Evolutionary conservation across 2,113 vertebrate species (phyloP), one percentile per base, ranked within the genome.

Genomic region (Phrynosoma blainvillii): DNA sequence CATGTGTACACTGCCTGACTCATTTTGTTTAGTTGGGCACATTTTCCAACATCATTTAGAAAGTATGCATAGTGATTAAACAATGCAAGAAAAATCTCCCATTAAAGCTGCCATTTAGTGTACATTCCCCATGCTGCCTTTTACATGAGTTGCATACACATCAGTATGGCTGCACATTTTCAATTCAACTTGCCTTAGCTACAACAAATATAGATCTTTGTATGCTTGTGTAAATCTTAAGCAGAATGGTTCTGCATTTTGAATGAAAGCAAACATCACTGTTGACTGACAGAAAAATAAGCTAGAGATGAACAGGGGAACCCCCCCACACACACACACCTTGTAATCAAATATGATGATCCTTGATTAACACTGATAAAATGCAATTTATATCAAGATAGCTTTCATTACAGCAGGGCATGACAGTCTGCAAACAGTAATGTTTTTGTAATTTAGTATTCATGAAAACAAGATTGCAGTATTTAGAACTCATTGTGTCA

Each of bases 361-460:
- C 2, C 59, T 82, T 71, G 18, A 86, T 80, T 87, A 91, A 74
- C 11, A 79, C 9, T 2, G 89, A 0, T 23, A 92, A 88, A 32
- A 36, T 8, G 0, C 0, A 9, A 73, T 32, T 30, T 88, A 81
- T 88, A 47, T 36, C 0, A 82, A 59, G 73, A 82, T 86, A 83
- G 54, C 84, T 89, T 86, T 86, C 81, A 71, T 89, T 89, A 23
- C 0, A 87, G 5, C 70, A 66, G 11, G 85, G 1, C 73, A 75
- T 83, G 13, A 54, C 27, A 87, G 0, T 79, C 12, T 52, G 65
- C 4, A 81, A 52, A 86, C 80, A 77, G 0, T 27, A 12, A 11
- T 5, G 68, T 81, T 92, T 84, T 70, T 77, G 82, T 86, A 81
- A 27, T 32, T 86, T 84, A 27, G 88, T 89, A 12, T 89, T 93